phyloP scores from a whole-genome alignment of 2,888 invertebrate genomes.

The Liodrosophila aerea region DNA sequence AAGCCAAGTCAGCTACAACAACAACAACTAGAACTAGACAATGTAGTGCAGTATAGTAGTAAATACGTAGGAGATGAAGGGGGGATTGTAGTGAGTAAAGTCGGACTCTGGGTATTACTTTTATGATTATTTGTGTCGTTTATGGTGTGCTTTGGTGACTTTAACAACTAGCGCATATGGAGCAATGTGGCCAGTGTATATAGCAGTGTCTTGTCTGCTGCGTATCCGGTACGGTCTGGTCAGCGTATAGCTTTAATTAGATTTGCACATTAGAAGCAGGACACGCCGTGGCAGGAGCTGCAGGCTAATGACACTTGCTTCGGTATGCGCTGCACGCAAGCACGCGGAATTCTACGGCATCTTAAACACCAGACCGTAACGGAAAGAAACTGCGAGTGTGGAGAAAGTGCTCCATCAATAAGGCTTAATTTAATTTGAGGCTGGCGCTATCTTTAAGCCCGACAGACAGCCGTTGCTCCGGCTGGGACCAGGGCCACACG shows the following conservation, averaged over 20 bases:
- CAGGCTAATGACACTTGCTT: conserved; percentile 64
- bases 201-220: conserved; percentile 19
- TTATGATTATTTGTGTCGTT: conserved; percentile 81
- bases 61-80: conserved; percentile 37
- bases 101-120: conserved; percentile 72
- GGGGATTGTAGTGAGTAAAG: conserved; percentile 26
- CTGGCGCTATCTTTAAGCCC: conserved; percentile 64
- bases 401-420: conserved; percentile 64
- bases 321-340: conserved; percentile 64
- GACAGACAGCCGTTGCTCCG: conserved; percentile 9
- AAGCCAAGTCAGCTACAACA: conserved; percentile 24
- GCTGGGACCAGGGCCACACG: conserved; percentile 46
- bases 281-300: neutral
- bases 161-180: conserved; percentile 57
- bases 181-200: neutral
- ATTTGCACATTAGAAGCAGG: conserved; percentile 68
- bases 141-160: conserved; percentile 54
- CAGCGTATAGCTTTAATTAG: conserved; percentile 68
- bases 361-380: conserved; percentile 59
- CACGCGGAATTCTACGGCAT: too few species aligned
- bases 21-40: conserved; percentile 21
- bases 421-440: conserved; percentile 74
- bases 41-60: conserved; percentile 47
- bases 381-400: neutral
- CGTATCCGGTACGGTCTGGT: conserved; percentile 31